Evolutionary conservation across 64 coral and sea anemone species (phyloP).

Genomic region (Pocillopora damicornis): DNA sequence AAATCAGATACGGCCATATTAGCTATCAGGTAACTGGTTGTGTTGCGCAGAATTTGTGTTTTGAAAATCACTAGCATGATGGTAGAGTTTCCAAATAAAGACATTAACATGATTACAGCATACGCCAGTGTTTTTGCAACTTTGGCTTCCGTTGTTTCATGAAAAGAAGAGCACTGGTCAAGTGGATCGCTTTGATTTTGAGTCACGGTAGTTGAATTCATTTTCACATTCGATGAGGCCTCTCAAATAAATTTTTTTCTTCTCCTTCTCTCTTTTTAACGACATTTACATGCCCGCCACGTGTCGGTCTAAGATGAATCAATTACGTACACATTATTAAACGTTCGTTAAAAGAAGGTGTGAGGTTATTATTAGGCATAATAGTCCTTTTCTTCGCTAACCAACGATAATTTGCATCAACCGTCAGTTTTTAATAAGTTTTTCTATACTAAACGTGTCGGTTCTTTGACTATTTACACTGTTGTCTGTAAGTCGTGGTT

Average conservation of each 20-base stretch:
- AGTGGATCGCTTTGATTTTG: neutral
- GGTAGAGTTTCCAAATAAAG: conserved; percentile 33
- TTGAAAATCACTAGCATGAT: conserved; percentile 50
- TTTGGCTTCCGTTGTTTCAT: conserved; percentile 15
- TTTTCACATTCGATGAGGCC: neutral
- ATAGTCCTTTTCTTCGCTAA: conserved; percentile 8
- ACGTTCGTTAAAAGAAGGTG: neutral
- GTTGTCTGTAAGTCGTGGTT: neutral
- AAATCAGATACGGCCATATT: conserved; percentile 59
- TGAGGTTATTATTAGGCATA: neutral
- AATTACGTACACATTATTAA: conserved; percentile 27
- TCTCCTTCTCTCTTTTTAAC: neutral
- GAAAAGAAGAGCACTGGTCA: neutral
- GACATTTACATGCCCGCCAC: neutral
- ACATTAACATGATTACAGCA: conserved; percentile 35
- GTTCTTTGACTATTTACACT: neutral
- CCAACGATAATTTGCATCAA: conserved; percentile 7
- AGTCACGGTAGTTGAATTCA: neutral
- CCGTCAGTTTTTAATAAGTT: neutral
- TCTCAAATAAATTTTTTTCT: neutral
- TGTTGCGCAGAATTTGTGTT: conserved; percentile 27
- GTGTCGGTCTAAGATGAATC: neutral
- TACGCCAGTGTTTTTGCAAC: conserved; percentile 36
- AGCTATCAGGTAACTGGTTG: conserved; percentile 51
- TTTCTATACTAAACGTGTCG: neutral